Conservation (phyloP, 1,140 invertebrate species). For the Brachionus asplanchnoidis region DNA sequence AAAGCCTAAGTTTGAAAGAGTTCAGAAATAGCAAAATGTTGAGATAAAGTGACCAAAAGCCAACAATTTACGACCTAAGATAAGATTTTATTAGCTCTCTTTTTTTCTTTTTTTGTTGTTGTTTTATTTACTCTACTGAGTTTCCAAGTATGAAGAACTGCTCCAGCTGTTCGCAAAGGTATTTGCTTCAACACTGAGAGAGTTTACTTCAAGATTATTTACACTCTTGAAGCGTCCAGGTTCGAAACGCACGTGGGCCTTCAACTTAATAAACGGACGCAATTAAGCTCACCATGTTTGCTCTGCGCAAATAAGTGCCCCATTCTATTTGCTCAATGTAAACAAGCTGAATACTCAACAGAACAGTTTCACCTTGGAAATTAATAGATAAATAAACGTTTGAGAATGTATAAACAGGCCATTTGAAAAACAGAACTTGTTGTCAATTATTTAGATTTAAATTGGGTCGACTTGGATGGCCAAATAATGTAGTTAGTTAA, state of each 20-base stretch:
- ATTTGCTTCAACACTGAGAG: background rate
- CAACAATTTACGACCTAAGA: background rate
- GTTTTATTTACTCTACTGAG: background rate
- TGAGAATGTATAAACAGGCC: conserved; percentile 2
- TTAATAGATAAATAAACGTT: conserved; percentile 22
- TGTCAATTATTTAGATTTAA: conserved; percentile 2
- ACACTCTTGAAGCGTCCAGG: background rate
- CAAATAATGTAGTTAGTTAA: conserved; percentile 14
- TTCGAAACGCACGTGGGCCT: conserved; percentile 8
- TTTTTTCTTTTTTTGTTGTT: background rate
- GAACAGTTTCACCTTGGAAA: conserved; percentile 14
- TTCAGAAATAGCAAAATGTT: background rate
- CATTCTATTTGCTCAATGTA: conserved; percentile 7
- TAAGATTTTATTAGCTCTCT: background rate
- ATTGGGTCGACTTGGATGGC: background rate
- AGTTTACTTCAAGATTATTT: background rate
- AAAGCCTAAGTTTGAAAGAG: background rate
- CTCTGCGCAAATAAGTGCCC: background rate
- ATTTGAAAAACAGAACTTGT: background rate
- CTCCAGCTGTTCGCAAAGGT: background rate
- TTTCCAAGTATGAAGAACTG: background rate
- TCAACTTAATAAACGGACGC: conserved; percentile 15
- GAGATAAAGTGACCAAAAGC: background rate
- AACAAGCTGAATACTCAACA: conserved; percentile 30
- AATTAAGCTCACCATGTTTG: background rate